Base-by-base conservation (phyloP, 2,888 invertebrate genomes). In the Heliconius ethilla region DNA sequence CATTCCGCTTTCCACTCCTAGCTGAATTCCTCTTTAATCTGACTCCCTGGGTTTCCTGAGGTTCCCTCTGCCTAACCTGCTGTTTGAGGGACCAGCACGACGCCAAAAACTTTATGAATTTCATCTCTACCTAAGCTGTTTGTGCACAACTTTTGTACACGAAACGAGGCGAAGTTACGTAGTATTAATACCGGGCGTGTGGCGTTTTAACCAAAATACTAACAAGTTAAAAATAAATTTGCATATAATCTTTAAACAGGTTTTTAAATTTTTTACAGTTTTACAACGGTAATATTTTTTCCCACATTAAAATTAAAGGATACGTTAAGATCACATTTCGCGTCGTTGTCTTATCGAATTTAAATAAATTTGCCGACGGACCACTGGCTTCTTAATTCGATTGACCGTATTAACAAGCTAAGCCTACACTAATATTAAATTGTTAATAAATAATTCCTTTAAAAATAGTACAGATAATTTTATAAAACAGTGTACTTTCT, bases 401-500 rank as follows among this genome's bases (percentile, higher is more conserved):
- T 72, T 72, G 33, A 33, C 59, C 33, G 18, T 72, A 59, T 59
- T 72, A 37, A 13, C 9, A 69, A 69, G 4, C 69, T 69, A 45
- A 69, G 15, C 69, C 40, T 27, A 15, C 40, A 45, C 40, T 25
- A 7, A 27, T 25, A 40, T 69, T 3, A 33, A 3, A 45, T 69
- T 69, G 0, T 25, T 25, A 15, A 22, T 37, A 13, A 69, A 40
- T 40, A 40, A 69, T 40, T 25, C 1, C 37, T 40, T 59, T 7
- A 59, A 55, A 15, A 27, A 51, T n/a, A 29, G 29, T n/a, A 59
- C 10, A 37, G 33, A n/a, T 59, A 72, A 9, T 72, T 72, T 37
- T 72, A 37, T 72, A 72, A 72, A 75, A 78, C 65, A n/a, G 66
- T 67, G 51, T 75, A 27, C 37, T 66, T 82, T 81, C 82, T 55